Percentiles rank a stretch among this genome's conserved stretches.
phyloP scores from a whole-genome alignment of 92 coral and sea anemone species.

The Parazoanthus swiftii region DNA sequence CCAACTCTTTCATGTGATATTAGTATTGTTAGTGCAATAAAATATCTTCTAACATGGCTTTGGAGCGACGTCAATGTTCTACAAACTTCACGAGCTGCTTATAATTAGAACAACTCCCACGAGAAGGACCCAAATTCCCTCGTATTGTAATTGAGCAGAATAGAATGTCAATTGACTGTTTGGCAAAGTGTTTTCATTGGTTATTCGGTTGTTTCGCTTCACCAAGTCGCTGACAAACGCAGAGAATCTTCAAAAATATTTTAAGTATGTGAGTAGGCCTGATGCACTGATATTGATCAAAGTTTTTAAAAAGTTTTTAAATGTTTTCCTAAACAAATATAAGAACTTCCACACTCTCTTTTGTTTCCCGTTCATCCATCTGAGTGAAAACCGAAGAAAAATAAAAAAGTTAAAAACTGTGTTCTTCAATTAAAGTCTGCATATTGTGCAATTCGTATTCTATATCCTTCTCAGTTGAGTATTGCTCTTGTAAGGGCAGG shows the following conservation, averaged over 20 bases:
- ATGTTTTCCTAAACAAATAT: background rate
- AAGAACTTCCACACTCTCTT: background rate
- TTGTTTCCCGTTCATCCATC: background rate
- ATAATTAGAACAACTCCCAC: background rate
- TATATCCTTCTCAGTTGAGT: background rate
- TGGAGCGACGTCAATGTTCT: background rate
- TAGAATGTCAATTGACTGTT: constrained; percentile 3
- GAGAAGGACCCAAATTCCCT: constrained; percentile 1
- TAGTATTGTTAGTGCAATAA: background rate
- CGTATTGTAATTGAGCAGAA: constrained; percentile 8
- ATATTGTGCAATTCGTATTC: background rate
- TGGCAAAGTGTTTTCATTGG: constrained; percentile 55
- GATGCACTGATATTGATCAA: background rate
- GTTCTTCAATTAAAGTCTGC: background rate
- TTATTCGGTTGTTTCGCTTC: constrained; percentile 49
- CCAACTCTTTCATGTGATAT: background rate
- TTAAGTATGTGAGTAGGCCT: background rate
- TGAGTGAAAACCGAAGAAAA: background rate
- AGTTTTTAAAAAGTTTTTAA: background rate
- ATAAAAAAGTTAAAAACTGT: background rate
- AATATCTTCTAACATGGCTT: background rate
- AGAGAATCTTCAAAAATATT: constrained; percentile 8
- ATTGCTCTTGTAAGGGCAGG: background rate
- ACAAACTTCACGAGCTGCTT: background rate
- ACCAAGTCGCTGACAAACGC: constrained; percentile 26